A percentile compares a stretch with the other conserved stretches of the same genome.
Evolutionary conservation across 2,797 vertebrate genomes (phyloP).

Genomic region (Onychomys leucogaster): DNA sequence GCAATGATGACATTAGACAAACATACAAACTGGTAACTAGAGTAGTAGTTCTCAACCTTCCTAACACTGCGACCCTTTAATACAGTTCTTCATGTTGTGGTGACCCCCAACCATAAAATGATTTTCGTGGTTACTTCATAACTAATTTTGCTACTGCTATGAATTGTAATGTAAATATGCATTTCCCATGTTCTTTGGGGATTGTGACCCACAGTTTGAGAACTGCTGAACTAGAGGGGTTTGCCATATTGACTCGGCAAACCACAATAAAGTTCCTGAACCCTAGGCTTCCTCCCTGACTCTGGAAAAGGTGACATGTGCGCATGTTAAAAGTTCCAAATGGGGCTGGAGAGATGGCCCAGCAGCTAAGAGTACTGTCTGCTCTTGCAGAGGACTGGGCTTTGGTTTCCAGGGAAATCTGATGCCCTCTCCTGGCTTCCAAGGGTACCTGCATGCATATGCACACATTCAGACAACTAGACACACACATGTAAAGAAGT

Average conservation of each 20-base stretch:
- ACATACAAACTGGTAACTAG: neutral
- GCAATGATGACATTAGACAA: neutral
- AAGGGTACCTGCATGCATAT: neutral
- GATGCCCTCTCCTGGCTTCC: neutral
- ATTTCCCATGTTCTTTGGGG: neutral
- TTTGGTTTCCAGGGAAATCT: neutral
- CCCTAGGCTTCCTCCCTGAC: neutral
- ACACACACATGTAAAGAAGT: constrained; percentile 8
- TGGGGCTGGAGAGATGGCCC: neutral
- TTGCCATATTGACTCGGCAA: constrained; percentile 11
- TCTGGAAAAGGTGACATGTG: neutral
- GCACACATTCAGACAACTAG: neutral
- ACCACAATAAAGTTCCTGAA: neutral
- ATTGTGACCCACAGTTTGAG: neutral
- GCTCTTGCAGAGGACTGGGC: neutral
- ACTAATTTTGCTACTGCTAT: neutral
- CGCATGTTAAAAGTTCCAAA: constrained; percentile 40
- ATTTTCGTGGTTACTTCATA: neutral
- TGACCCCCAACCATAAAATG: neutral
- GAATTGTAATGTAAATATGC: neutral
- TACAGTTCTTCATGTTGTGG: neutral
- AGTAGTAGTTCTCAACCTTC: neutral
- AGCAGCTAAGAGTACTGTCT: no score
- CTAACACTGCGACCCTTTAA: neutral
- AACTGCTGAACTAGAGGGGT: neutral